Evolutionary conservation across 2,113 vertebrate species (phyloP).

Genomic region (Cacatua alba): DNA sequence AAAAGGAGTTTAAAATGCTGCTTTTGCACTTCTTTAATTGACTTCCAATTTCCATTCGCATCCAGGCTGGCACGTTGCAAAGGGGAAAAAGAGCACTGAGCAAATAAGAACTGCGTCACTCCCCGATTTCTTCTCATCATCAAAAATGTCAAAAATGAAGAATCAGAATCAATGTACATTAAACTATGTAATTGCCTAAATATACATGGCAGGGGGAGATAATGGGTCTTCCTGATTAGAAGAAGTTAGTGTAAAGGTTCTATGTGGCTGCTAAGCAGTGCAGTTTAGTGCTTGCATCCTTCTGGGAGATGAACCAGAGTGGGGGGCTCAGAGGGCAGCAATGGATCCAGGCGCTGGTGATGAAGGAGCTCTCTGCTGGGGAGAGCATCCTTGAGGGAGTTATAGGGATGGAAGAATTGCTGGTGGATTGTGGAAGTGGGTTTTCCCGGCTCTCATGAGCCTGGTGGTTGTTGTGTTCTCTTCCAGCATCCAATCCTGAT

Average conservation of each 20-base stretch:
- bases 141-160: constrained; percentile 37
- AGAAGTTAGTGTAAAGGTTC: background rate
- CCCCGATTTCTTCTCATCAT: background rate
- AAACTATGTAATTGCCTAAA: constrained; percentile 24
- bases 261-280: background rate
- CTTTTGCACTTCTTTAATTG: constrained; percentile 47
- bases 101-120: constrained; percentile 1
- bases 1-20: constrained; percentile 26
- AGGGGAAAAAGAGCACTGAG: background rate
- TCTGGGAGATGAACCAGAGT: background rate
- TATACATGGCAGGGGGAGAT: background rate
- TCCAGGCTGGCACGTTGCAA: background rate
- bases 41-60: background rate
- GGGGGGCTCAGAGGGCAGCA: too few relatives aligned
- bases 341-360: rapidly evolving
- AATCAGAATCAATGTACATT: constrained; percentile 17
- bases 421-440: background rate
- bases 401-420: background rate
- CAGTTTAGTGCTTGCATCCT: rapidly evolving
- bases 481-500: background rate
- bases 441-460: background rate
- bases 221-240: constrained; percentile 16
- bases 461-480: background rate
- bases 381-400: background rate
- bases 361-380: background rate